Conservation (phyloP, 2,113 vertebrate genomes). For the Gambusia affinis region DNA sequence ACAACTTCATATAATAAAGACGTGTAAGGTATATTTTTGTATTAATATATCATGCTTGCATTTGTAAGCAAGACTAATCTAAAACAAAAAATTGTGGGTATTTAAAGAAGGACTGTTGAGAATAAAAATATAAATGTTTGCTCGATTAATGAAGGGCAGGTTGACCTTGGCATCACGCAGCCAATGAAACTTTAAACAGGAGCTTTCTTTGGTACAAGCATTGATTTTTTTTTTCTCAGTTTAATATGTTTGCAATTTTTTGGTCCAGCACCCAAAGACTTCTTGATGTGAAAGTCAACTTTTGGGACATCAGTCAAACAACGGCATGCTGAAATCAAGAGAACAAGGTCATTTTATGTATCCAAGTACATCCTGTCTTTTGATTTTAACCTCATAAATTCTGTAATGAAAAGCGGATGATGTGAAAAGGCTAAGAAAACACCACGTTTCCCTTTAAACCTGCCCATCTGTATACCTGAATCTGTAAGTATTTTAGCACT, state of each 20-base stretch:
- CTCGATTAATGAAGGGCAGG: no score
- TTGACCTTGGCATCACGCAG: background rate
- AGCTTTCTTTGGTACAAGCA: background rate
- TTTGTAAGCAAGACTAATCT: no score
- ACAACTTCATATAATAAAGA: no score
- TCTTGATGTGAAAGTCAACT: background rate
- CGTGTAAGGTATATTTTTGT: no score
- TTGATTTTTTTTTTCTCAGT: background rate
- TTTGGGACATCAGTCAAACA: background rate
- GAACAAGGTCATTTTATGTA: background rate
- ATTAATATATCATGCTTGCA: no score
- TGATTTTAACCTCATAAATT: background rate
- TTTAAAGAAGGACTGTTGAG: no score
- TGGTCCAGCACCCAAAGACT: background rate
- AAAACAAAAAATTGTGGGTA: no score
- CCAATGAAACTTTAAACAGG: background rate
- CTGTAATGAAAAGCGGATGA: background rate
- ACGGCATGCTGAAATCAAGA: background rate
- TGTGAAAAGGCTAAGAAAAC: background rate
- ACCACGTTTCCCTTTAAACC: background rate
- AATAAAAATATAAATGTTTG: no score
- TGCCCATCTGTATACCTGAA: background rate
- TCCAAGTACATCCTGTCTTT: background rate
- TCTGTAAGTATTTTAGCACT: slow-evolving; percentile 12
- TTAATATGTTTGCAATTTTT: background rate